phyloP scores from a whole-genome alignment of 2,797 vertebrate species.

The Gambusia yucatana region DNA sequence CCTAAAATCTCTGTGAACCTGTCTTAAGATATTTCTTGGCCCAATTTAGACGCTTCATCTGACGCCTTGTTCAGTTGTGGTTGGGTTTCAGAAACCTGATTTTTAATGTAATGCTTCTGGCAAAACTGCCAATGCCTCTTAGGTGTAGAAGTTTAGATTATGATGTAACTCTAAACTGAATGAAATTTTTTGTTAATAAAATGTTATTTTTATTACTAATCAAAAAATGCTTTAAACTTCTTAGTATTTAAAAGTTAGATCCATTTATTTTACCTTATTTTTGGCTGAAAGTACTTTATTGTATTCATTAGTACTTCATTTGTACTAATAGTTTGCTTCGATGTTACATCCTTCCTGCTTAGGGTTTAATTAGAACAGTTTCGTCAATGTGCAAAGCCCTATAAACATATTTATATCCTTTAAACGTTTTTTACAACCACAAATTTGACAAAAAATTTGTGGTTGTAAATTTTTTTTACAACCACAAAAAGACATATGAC shows the following conservation, averaged over 20 bases:
- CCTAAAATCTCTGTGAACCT: neutral
- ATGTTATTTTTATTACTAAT: neutral
- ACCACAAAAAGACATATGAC: too few relatives aligned
- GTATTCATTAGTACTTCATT: neutral
- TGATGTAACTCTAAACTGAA: neutral
- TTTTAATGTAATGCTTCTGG: neutral
- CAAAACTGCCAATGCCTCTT: neutral
- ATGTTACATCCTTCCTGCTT: neutral
- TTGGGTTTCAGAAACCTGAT: neutral
- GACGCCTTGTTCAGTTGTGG: neutral
- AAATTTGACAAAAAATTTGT: neutral
- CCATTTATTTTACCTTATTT: neutral
- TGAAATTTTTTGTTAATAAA: neutral
- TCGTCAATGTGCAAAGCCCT: neutral
- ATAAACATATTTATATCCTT: too few relatives aligned
- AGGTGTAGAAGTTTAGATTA: neutral
- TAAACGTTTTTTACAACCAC: too few relatives aligned
- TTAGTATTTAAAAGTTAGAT: neutral
- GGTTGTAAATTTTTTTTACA: too few relatives aligned
- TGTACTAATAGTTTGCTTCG: neutral
- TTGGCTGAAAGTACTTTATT: neutral
- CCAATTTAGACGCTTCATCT: neutral
- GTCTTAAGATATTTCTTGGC: neutral
- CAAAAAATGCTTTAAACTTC: neutral
- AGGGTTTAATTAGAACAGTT: neutral